Evolutionary conservation across 2,888 invertebrate species (phyloP).

Genomic region (Drosophila acutilabella): DNA sequence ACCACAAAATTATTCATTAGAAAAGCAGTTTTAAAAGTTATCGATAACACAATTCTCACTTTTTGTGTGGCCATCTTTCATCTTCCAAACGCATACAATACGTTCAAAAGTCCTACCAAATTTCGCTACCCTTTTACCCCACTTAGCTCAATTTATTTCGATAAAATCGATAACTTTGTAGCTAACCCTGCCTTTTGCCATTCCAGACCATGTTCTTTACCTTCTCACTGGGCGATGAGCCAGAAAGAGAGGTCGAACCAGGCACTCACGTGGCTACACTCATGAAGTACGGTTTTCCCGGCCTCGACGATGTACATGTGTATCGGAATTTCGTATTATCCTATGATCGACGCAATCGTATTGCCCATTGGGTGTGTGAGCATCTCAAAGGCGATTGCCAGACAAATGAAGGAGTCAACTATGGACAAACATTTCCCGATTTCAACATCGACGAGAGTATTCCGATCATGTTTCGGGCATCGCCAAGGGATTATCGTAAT

Average conservation of each 20-base stretch:
- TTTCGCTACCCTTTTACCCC: no score
- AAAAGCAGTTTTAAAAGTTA: no score
- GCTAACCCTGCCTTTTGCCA: neutral
- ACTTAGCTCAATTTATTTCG: neutral
- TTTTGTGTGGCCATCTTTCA: no score
- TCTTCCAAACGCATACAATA: no score
- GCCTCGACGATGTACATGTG: constrained; percentile 92
- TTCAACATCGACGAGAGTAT: constrained; percentile 86
- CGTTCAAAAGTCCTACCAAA: no score
- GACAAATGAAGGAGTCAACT: constrained; percentile 84
- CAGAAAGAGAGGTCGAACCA: neutral
- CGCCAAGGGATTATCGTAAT: constrained; percentile 91
- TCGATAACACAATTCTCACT: no score
- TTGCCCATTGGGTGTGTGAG: constrained; percentile 98
- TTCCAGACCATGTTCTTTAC: constrained; percentile 55
- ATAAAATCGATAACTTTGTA: neutral
- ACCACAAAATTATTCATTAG: no score
- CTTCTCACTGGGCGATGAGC: constrained; percentile 29
- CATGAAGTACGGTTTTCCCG: constrained; percentile 96
- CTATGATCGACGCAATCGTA: constrained; percentile 93
- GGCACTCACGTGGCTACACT: constrained; percentile 87
- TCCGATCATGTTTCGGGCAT: constrained; percentile 92
- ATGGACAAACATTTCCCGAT: constrained; percentile 17
- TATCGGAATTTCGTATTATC: constrained; percentile 95
- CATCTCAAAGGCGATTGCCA: constrained; percentile 87